Base-by-base conservation (phyloP, 1,140 invertebrate species). In the Heliconius melpomene region DNA sequence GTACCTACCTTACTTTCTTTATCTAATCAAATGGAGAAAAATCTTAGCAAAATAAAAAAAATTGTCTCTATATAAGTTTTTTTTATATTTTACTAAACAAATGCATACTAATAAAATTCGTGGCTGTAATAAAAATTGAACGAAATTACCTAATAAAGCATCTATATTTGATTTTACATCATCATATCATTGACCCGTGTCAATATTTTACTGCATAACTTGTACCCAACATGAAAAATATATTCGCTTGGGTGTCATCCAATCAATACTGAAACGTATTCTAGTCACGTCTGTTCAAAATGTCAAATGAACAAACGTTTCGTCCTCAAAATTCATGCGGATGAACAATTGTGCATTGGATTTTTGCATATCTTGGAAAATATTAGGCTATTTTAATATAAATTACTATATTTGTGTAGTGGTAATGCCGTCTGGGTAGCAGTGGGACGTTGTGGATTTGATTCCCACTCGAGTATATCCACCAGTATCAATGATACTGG, bases 221-320 rank as follows among this genome's bases (percentile, higher is more conserved):
- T 66, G 5, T 29, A 66, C 60, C 60, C 23, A 66, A 11, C 23
- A 29, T 66, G 60, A 66, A 66, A 66, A 66, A 66, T 66, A 26
- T 26, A 66, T 66, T 26, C 60, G 13, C 23, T 66, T 29, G 60
- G 60, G 60, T 29, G 23, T 66, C 60, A 26, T 26, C 11, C 23
- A 66, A 66, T 66, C 60, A 66, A 66, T 66, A 66, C 11, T 66
- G 23, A 8, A 29, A 29, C 60, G 23, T 29, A 66, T 66, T 66
- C 60, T 66, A 29, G 60, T 66, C 60, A 66, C 60, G 60, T 66
- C 60, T 26, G 60, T 66, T 66, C 20, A 66, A 66, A 66, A 66
- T 66, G 60, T 66, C 60, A 66, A 66, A 66, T 66, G 60, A 66
- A 66, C 60, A 66, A 66, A 66, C 26, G 60, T 66, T 66, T 29